Evolutionary conservation across 2,113 vertebrate genomes (phyloP), one percentile per base, ranked within the genome.

Genomic region (Callipepla squamata): DNA sequence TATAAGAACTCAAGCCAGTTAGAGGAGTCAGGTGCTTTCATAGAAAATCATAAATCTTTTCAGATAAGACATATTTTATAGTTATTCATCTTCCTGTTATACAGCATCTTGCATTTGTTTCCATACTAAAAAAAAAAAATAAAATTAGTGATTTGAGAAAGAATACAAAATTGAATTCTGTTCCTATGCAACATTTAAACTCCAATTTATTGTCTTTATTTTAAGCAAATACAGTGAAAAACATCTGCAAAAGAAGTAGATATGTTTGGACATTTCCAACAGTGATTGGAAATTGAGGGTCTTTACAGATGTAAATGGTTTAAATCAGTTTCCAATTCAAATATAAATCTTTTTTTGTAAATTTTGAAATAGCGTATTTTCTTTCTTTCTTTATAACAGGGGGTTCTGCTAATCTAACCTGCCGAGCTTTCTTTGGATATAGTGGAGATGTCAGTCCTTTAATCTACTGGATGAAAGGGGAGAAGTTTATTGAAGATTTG

Each of bases 381-480:
- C 72, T 93, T 97, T 74, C 53, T 76, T 97, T 98, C 76, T 97
- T 86, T 97, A 80, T 83, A 92, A 95, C 98, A 99, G 99, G 99
- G 6, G 96, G 98, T 55, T 98, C 98, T 72, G 97, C 99, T 95
- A 99, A 99, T 98, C 97, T 99, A 95, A 99, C 99, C 45, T 99
- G 99, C 97, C 97, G 98, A 97, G 99, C 99, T 48, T 99, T 99
- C 97, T 99, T 99, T 89, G 99, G 99, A 66, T 99, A 99, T 95
- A 99, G 99, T 66, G 99, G 99, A 57, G 99, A 99, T n/a, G 99
- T 98, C 95, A 99, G 98, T 93, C 98, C 99, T 32, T 98, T 99
- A 95, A 98, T 99, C 97, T 99, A 99, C 97, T 99, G 99, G 99
- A 99, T 99, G 99, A 99, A 99, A 98, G 99, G 99, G 58, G 99